phyloP scores from a whole-genome alignment of 2,888 invertebrate genomes.

The Troides oblongomaculatus region DNA sequence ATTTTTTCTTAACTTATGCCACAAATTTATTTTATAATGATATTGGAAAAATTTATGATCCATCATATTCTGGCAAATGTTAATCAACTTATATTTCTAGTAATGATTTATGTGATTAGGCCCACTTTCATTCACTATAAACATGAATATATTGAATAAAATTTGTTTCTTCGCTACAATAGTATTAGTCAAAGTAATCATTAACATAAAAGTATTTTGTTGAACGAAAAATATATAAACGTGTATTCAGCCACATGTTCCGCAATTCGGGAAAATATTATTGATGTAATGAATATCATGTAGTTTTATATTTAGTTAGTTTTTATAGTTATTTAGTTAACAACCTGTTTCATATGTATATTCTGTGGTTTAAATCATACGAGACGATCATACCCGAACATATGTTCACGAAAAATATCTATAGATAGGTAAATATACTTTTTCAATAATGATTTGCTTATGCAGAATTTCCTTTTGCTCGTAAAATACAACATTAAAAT shows the following conservation, averaged over 20 bases:
- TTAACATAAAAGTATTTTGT: not conserved
- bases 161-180: not conserved
- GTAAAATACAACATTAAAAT: slow-evolving; percentile 14
- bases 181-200: not conserved
- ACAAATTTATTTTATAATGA: not conserved
- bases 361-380: not conserved
- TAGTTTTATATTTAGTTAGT: too few relatives aligned
- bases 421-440: not conserved
- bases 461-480: slow-evolving; percentile 15
- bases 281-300: too few relatives aligned
- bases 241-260: not conserved
- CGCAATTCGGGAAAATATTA: too few relatives aligned
- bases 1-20: not conserved
- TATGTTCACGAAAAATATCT: not conserved
- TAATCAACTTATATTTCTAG: not conserved
- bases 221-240: not conserved
- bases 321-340: too few relatives aligned
- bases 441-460: slow-evolving; percentile 12
- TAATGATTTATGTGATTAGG: not conserved
- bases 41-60: not conserved
- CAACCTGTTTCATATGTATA: not conserved
- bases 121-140: not conserved
- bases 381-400: not conserved
- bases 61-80: not conserved
- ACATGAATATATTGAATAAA: not conserved